Base-by-base conservation (phyloP, 2,113 vertebrate species). In the Dicaeum eximium region DNA sequence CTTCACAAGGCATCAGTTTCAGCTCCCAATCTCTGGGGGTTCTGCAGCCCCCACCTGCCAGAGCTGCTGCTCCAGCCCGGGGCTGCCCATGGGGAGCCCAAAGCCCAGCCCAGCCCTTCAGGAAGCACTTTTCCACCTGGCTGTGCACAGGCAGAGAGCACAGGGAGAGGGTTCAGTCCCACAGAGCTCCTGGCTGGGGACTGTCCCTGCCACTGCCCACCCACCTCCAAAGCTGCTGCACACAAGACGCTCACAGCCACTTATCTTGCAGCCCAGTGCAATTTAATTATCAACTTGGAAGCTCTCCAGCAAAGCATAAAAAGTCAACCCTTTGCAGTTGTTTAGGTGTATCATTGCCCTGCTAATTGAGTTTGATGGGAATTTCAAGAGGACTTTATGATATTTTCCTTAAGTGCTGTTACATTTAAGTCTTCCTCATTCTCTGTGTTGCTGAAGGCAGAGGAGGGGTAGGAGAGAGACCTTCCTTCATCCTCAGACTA, bases 221-320 rank as follows among this genome's bases (percentile, higher is more conserved):
- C 81, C 33, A 57, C 37, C 7, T 79, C 78, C 9, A 1, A 48
- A 91, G 65, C 57, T 69, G 44, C 87, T 2, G 14, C 60, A 44
- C 35, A 20, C 74, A 93, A 88, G 71, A 54, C 42, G 37, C 85
- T 93, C 0, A 0, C 22, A 78, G 92, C 75, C 82, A 86, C 93
- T 97, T 80, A 44, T 48, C 92, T 64, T 54, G 31, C 90, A 92
- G 88, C 92, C 93, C 82, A 60, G 75, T 3, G 5, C 85, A 80
- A 86, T 94, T 90, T 67, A 96, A 96, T 97, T 93, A 93, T 48
- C 92, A 86, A 11, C 60, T 86, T 96, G 90, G 96, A 96, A 90
- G 72, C 51, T n/a, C 50, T 92, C 94, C 95, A 97, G 88, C 75
- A 81, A 71, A 86, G 94, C 88, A 86, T 86, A 83, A 74, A 80